phyloP scores from a whole-genome alignment of 2,797 vertebrate species.

The Erethizon dorsatum region DNA sequence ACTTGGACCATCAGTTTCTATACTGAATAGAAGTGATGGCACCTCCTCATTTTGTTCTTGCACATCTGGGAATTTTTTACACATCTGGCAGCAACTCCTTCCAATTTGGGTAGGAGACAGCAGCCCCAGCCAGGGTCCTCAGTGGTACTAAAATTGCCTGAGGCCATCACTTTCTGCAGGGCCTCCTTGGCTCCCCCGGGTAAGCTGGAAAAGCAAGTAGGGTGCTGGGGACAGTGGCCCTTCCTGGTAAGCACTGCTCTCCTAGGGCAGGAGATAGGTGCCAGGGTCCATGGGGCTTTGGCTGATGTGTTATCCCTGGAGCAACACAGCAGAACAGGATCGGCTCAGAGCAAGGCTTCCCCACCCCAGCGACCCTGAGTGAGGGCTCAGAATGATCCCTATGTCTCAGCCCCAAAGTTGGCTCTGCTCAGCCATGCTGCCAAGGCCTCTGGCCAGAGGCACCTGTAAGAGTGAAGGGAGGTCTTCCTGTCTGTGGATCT shows the following conservation, averaged over 20 bases:
- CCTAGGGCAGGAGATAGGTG: not conserved
- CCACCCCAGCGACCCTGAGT: not conserved
- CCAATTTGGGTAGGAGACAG: not conserved
- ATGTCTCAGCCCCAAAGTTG: rapidly evolving
- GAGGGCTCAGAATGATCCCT: not conserved
- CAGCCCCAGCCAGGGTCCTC: not conserved
- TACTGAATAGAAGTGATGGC: not conserved
- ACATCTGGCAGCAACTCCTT: not conserved
- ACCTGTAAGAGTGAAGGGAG: not conserved
- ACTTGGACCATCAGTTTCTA: not conserved
- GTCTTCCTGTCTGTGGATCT: not conserved
- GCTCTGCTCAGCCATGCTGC: not conserved
- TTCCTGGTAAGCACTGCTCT: not conserved
- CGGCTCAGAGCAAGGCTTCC: not conserved
- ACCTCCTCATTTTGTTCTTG: not conserved
- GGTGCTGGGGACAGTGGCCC: not conserved
- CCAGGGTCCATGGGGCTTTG: not conserved
- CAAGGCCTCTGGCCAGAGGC: not conserved
- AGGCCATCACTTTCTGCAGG: not conserved
- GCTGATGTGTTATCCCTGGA: not conserved
- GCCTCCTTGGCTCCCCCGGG: not conserved
- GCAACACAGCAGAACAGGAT: not conserved
- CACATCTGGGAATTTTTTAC: not conserved
- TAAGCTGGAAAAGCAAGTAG: not conserved
- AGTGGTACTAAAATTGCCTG: not conserved